Base-by-base conservation (phyloP, 2,113 vertebrate genomes). In the Bubo scandiacus region DNA sequence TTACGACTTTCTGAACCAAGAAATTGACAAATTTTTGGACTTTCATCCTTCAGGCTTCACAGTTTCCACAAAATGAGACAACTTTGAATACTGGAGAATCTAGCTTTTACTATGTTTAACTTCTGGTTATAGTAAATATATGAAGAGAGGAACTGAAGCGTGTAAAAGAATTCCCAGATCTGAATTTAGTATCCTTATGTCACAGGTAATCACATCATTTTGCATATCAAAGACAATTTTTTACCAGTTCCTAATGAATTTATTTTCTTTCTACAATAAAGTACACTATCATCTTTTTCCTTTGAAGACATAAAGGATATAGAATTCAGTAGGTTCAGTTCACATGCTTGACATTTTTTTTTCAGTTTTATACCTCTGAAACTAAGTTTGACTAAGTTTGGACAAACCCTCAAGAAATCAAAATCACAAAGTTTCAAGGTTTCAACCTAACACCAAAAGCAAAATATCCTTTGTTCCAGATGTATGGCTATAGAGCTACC, bases 391-490 rank as follows among this genome's bases (percentile, higher is more conserved):
- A 30, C 20, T 32, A 40, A 40, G 10, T 30, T 30, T 61, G 34
- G 42, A 49, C 8, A 73, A 49, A 34, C 26, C 6, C 14, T 78
- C 36, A 36, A n/a, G 15, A 72, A 63, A 6, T 62, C 49, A 32
- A 40, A 51, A 8, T 23, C 15, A n/a, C 25, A 54, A 27, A 15
- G 18, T 52, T 57, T 34, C 29, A 70, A 45, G 43, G 18, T 68
- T 86, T 71, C 17, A 70, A 20, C 23, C 15, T 40, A 68, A 63
- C 12, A 59, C 15, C 1, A 3, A 71, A 86, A 58, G 12, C 6
- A 15, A 45, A 52, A 45, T 65, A 1, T 52, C 12, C 6, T 38
- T 38, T 0, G 0, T n/a, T 55, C 16, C 16, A 34, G 13, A 47
- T 15, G 10, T 47, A 11, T 34, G 32, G 2, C 25, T 52, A 18